Conservation (phyloP, 2,888 invertebrate species). For the Drosophila mimetica region DNA sequence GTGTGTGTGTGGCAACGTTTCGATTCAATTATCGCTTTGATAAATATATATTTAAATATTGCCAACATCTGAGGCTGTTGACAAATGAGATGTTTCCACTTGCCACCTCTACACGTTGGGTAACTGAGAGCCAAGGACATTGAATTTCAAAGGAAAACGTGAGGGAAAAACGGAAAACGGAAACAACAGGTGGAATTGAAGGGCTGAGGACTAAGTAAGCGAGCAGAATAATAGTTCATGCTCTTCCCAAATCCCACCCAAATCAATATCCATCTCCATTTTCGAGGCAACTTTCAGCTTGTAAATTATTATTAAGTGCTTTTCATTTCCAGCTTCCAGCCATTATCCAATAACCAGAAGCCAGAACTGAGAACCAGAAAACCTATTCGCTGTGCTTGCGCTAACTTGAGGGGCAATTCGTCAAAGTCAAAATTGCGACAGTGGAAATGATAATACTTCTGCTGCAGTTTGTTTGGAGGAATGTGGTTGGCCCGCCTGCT, state of each 20-base stretch:
- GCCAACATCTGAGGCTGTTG: constrained; percentile 23
- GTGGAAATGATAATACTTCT: constrained; percentile 52
- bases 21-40: constrained; percentile 62
- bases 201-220: too few species aligned
- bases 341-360: constrained; percentile 13
- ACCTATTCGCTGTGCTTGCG: constrained; percentile 8
- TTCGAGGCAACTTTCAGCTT: neutral
- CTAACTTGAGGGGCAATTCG: constrained; percentile 63
- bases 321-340: constrained; percentile 60
- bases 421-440: constrained; percentile 74
- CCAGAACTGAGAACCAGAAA: neutral
- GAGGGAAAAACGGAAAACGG: too few species aligned
- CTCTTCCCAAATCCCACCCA: too few species aligned
- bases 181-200: constrained; percentile 15
- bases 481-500: constrained; percentile 48
- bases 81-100: too few species aligned
- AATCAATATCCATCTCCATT: constrained; percentile 3
- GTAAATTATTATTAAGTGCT: constrained; percentile 71
- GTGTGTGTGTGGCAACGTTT: neutral
- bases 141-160: constrained; percentile 27
- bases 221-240: too few species aligned
- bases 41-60: constrained; percentile 33
- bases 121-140: constrained; percentile 19
- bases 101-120: too few species aligned
- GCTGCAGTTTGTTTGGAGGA: constrained; percentile 61